Percentiles rank a stretch among this genome's conserved stretches.
These are phyloP conservation scores for Drosophila prosaltans DNA, from an alignment of 1,140 invertebrate genomes.

Conservation along the genomic window DNA sequence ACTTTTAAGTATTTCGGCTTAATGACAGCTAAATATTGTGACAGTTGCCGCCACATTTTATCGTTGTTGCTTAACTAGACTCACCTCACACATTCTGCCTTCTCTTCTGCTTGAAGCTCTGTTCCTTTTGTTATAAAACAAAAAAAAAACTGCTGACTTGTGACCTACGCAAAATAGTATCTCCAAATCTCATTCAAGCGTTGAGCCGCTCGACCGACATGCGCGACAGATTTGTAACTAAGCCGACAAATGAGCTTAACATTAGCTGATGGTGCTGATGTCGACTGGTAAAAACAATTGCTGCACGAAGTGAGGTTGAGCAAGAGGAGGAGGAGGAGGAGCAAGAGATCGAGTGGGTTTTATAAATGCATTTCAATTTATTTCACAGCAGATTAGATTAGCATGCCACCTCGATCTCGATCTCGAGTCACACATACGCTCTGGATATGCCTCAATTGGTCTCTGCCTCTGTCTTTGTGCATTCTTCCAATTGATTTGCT, in stretches of 20 bases:
- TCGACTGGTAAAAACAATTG: conserved; percentile 28
- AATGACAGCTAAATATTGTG: not conserved
- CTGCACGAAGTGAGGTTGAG: not conserved
- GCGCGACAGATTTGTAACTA: conserved; percentile 52
- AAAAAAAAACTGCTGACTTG: not conserved
- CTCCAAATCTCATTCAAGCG: conserved; percentile 27
- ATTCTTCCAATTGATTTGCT: conserved; percentile 72
- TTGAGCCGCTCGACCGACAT: conserved; percentile 19
- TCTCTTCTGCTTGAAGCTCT: not conserved
- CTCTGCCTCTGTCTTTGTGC: conserved; percentile 6
- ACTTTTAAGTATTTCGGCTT: not conserved
- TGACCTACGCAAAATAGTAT: conserved; percentile 14
- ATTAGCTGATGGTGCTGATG: conserved; percentile 30
- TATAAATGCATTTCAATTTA: conserved; percentile 46
- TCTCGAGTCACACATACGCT: not conserved
- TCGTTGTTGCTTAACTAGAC: not conserved
- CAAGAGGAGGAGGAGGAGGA: not conserved
- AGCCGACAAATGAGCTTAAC: conserved; percentile 19
- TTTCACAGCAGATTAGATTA: conserved; percentile 48
- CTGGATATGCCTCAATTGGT: conserved; percentile 60
- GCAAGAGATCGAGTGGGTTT: not conserved
- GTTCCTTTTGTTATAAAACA: not conserved
- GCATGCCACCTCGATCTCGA: conserved; percentile 24
- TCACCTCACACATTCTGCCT: conserved; percentile 1
- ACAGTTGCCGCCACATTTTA: not conserved